phyloP scores from a whole-genome alignment of 2,888 invertebrate species.

The Chrysolina americana region DNA sequence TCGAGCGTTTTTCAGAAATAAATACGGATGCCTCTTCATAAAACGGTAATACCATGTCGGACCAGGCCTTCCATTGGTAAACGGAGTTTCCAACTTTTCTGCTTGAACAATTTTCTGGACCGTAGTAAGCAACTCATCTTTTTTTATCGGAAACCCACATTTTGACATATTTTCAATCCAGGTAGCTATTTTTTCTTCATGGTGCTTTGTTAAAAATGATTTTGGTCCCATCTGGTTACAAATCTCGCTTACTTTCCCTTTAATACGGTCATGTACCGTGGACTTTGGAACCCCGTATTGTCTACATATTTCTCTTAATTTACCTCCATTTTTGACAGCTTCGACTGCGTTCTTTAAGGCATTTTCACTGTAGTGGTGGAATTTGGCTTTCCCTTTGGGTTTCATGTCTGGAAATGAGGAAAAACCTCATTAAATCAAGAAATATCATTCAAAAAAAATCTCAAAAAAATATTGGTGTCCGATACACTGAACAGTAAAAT shows the following conservation, averaged over 20 bases:
- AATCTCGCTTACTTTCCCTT: background rate
- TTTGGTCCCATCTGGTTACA: background rate
- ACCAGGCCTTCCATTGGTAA: constrained; percentile 39
- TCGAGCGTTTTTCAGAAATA: constrained; percentile 26
- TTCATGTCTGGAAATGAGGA: too few species aligned
- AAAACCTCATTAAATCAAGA: too few species aligned
- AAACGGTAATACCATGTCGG: constrained; percentile 37
- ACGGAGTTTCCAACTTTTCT: constrained; percentile 17
- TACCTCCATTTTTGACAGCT: background rate
- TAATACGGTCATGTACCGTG: background rate
- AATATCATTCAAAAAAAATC: too few species aligned
- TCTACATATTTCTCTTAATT: background rate
- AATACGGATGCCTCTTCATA: background rate
- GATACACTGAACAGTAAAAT: too few species aligned
- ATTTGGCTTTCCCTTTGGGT: too few species aligned
- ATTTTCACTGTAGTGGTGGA: too few species aligned
- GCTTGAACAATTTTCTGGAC: too few species aligned
- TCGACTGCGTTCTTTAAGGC: background rate
- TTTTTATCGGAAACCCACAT: too few species aligned
- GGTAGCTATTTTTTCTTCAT: background rate
- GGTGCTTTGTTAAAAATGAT: background rate
- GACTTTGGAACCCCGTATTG: background rate
- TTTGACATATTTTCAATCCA: background rate
- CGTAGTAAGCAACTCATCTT: background rate
- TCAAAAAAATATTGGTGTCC: too few species aligned